Evolutionary conservation across 2,113 vertebrate species (phyloP).

Genomic region (Arenaria interpres): DNA sequence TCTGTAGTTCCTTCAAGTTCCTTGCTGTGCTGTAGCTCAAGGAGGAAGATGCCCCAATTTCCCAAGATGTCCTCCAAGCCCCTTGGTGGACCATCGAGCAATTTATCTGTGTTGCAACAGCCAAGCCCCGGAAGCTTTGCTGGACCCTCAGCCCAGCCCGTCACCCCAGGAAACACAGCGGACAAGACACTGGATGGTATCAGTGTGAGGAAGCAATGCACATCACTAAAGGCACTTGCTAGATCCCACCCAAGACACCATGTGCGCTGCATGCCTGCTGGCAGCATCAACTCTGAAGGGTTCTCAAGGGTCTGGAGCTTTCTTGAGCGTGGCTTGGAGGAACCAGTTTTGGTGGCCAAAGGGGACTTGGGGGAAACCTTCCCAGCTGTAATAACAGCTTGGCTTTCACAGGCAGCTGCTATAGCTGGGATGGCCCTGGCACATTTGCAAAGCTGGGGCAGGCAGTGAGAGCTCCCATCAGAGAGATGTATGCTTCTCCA

Average conservation of each 20-base stretch:
- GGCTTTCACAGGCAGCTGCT: neutral
- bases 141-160: neutral
- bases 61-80: neutral
- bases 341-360: neutral
- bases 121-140: neutral
- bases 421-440: neutral
- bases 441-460: rapidly evolving
- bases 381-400: neutral
- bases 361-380: neutral
- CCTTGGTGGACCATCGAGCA: rapidly evolving
- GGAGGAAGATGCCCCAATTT: neutral
- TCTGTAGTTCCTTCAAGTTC: neutral
- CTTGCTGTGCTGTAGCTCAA: neutral
- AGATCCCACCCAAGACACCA: rapidly evolving
- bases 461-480: neutral
- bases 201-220: neutral
- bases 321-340: rapidly evolving
- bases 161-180: neutral
- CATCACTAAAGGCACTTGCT: neutral
- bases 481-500: neutral
- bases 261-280: rapidly evolving
- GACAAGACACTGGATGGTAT: neutral
- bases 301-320: neutral
- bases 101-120: neutral
- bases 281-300: neutral